phyloP scores from a whole-genome alignment of 2,888 invertebrate genomes.

The Lasius platythorax region DNA sequence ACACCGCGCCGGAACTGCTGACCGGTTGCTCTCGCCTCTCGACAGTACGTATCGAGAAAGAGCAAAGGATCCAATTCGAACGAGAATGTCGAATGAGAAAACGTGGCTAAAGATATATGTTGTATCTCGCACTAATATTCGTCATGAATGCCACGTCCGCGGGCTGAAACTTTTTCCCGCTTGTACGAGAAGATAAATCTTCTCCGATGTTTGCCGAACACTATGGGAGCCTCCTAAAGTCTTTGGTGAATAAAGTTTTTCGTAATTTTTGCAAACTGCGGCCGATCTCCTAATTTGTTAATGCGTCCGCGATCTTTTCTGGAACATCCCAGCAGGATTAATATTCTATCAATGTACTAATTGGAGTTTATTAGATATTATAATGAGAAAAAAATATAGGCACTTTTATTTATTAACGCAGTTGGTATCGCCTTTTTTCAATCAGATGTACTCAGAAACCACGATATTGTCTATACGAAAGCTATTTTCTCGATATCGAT shows the following conservation, averaged over 20 bases:
- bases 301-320: slow-evolving; percentile 7
- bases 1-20: slow-evolving; percentile 16
- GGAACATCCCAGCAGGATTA: slow-evolving; percentile 1
- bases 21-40: not conserved
- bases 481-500: not conserved
- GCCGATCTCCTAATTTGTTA: slow-evolving; percentile 25
- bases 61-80: not conserved
- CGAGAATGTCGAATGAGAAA: not conserved
- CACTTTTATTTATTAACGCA: not conserved
- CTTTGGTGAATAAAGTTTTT: slow-evolving; percentile 35
- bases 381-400: not conserved
- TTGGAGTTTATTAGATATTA: not conserved
- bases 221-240: slow-evolving; percentile 27
- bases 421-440: not conserved
- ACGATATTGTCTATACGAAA: not conserved
- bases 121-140: not conserved
- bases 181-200: not conserved
- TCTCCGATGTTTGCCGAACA: slow-evolving; percentile 32
- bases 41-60: not conserved
- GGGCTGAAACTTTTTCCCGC: not conserved
- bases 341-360: not conserved
- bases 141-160: not conserved
- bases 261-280: slow-evolving; percentile 25
- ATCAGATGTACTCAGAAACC: not conserved
- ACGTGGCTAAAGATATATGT: not conserved